Evolutionary conservation across 1,140 invertebrate genomes (phyloP).

Genomic region (Lucilia sericata): DNA sequence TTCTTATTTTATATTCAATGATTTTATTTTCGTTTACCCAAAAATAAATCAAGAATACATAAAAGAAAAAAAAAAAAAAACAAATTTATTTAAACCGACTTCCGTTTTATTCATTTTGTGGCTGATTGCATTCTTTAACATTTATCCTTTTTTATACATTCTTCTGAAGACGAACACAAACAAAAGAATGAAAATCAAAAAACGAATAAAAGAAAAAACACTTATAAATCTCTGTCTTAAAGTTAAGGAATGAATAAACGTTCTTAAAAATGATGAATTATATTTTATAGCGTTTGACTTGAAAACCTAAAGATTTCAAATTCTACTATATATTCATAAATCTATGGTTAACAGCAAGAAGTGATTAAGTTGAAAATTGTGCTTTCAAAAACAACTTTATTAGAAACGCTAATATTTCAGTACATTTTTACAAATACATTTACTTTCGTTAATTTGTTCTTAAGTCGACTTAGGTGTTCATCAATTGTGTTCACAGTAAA

Average conservation of each 20-base stretch:
- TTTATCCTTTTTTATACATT: not conserved
- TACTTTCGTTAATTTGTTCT: too few relatives aligned
- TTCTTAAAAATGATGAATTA: slow-evolving; percentile 1
- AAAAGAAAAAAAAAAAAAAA: not conserved
- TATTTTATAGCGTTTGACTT: not conserved
- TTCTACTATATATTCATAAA: not conserved
- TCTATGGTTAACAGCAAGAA: too few relatives aligned
- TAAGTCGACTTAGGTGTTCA: too few relatives aligned
- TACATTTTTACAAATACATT: too few relatives aligned
- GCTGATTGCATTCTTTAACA: not conserved
- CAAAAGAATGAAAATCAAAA: not conserved
- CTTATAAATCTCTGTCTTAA: slow-evolving; percentile 25
- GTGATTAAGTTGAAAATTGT: too few relatives aligned
- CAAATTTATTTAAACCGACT: not conserved
- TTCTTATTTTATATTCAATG: not conserved
- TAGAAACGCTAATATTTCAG: too few relatives aligned
- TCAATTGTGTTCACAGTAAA: too few relatives aligned
- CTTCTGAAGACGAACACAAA: not conserved
- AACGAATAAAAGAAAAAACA: not conserved
- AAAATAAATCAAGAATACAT: not conserved
- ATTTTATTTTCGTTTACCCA: not conserved
- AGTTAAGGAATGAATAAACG: slow-evolving; percentile 12
- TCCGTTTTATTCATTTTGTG: not conserved
- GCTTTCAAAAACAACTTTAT: too few relatives aligned
- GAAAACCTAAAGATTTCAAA: not conserved